Conservation (phyloP, 2,888 invertebrate species). For the Calliopum simillimum region DNA sequence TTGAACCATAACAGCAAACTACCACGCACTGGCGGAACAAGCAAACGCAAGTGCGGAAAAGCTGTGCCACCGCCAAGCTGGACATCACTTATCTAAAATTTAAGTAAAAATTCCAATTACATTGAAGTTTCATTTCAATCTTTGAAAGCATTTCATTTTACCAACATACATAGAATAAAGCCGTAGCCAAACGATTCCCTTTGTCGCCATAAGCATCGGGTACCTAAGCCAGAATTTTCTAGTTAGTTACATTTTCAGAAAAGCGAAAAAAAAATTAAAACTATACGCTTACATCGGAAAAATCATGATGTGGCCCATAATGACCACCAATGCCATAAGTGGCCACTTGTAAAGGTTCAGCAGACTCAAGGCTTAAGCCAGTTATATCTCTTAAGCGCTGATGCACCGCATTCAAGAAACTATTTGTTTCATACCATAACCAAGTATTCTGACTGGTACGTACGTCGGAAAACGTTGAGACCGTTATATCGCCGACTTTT, state of each 20-base stretch:
- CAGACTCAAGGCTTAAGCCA: slow-evolving; percentile 71
- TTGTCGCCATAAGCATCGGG: background rate
- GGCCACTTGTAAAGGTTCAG: slow-evolving; percentile 95
- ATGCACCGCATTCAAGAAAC: slow-evolving; percentile 67
- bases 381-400: slow-evolving; percentile 77
- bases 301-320: slow-evolving; percentile 91
- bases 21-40: slow-evolving; percentile 87
- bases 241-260: slow-evolving; percentile 19
- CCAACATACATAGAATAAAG: slow-evolving; percentile 51
- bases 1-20: slow-evolving; percentile 96
- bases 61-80: slow-evolving; percentile 93
- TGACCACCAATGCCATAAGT: slow-evolving; percentile 99
- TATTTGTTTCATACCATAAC: slow-evolving; percentile 64
- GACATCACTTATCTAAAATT: slow-evolving; percentile 68
- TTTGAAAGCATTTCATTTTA: no score
- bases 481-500: slow-evolving; percentile 72
- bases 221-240: no score
- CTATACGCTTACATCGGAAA: slow-evolving; percentile 52
- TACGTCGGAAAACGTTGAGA: slow-evolving; percentile 74
- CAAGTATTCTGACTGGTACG: slow-evolving; percentile 75
- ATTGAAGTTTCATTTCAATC: no score
- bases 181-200: slow-evolving; percentile 49
- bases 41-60: slow-evolving; percentile 85
- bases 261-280: no score
- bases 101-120: no score